Evolutionary conservation across 1,140 invertebrate species (phyloP), one percentile per base, ranked within the genome.

Genomic region (Metaphire vulgaris): DNA sequence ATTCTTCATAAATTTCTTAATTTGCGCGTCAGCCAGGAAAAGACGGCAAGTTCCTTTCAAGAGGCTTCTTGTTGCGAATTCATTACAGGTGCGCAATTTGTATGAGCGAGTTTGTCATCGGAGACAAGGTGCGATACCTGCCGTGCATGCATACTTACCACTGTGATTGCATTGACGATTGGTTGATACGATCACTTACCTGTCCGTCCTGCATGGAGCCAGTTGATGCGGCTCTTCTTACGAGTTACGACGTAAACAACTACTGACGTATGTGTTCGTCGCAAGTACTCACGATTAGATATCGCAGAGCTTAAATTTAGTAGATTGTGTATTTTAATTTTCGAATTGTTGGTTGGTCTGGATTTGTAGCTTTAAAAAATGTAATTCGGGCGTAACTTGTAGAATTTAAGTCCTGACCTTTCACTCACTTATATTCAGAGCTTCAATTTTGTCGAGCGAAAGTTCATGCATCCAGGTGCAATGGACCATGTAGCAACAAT

Each of bases 121-220:
- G 91, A 67, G 92, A 93, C 80, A 83, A 87, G 30, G 90, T 95
- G 68, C 91, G 95, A 41, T 95, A 92, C 87, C 88, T 97, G 79
- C 95, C 95, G 1, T 97, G 95, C 85, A 93, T 96, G 92, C 95
- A 97, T 83, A 93, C 92, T 34, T 97, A 96, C 85, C 95, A 97
- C 85, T 91, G 92, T n/a, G 84, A 85, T 67, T 87, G 86, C 80
- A 86, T 87, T 82, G 94, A 96, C 85, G 93, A 95, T 84, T 97
- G 95, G 94, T 87, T 97, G n/a, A 91, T 96, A 89, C 88, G 94
- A 75, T 94, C 92, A 67, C 91, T 97, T 78, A 96, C 93, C 2
- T 94, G 93, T 87, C 93, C 93, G 0, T 95, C 92, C 31, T 97
- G 95, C 86, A 92, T 96, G 92, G 94, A 96, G 86, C 94, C 94